A percentile compares a stretch with the other conserved stretches of the same genome.
Conservation (phyloP, 2,797 vertebrate species). For the Pelobates cultripes region DNA sequence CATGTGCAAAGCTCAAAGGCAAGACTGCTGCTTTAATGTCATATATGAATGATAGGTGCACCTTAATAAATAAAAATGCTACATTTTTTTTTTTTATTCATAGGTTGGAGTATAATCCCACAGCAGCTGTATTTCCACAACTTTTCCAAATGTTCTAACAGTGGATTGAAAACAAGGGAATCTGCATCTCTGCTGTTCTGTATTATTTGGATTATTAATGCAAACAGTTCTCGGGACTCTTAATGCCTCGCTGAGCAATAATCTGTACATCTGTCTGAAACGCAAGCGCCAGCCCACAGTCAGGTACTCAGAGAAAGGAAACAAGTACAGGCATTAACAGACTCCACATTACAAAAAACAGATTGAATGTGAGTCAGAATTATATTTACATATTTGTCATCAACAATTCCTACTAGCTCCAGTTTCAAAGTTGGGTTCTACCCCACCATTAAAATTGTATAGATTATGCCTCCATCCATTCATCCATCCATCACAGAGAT, state of each 20-base stretch:
- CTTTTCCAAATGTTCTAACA: too few relatives aligned
- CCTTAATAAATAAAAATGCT: too few relatives aligned
- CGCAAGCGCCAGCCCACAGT: background rate
- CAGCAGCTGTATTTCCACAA: too few relatives aligned
- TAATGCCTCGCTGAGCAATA: conserved; percentile 11
- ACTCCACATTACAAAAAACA: background rate
- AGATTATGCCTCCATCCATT: too few relatives aligned
- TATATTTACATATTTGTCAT: background rate
- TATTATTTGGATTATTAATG: background rate
- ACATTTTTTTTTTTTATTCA: too few relatives aligned
- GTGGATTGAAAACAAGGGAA: too few relatives aligned
- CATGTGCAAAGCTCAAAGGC: too few relatives aligned
- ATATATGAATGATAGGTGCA: too few relatives aligned
- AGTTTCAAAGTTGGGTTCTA: background rate
- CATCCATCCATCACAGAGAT: too few relatives aligned
- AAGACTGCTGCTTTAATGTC: too few relatives aligned
- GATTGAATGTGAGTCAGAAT: background rate
- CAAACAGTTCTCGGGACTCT: background rate
- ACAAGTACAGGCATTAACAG: background rate
- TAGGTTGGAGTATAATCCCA: too few relatives aligned
- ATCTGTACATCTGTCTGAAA: conserved; percentile 19
- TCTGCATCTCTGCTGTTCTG: background rate
- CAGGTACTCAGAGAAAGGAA: background rate
- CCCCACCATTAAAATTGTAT: too few relatives aligned
- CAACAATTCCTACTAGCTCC: background rate